Percentiles rank a stretch among this genome's conserved stretches.
phyloP scores from a whole-genome alignment of 2,888 invertebrate genomes.

The Microdon myrmicae region DNA sequence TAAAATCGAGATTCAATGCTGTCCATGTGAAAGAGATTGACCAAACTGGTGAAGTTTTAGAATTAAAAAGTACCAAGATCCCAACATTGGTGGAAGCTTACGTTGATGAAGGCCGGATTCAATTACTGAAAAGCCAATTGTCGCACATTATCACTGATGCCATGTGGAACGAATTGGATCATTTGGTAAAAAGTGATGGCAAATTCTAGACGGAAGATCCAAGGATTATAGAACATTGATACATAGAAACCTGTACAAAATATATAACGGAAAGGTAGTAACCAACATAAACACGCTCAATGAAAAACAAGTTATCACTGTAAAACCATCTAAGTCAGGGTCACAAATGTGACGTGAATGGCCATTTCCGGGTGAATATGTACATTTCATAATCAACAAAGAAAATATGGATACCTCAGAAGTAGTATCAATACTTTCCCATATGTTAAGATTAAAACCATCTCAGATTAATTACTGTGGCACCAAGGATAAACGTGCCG shows the following conservation, averaged over 20 bases:
- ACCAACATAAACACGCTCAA: too few species aligned
- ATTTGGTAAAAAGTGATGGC: constrained; percentile 55
- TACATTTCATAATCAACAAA: constrained; percentile 90
- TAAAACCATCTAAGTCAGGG: too few species aligned
- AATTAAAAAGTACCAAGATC: constrained; percentile 71
- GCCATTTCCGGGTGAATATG: constrained; percentile 77
- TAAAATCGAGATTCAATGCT: constrained; percentile 89
- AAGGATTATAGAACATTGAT: constrained; percentile 79
- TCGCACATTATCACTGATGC: constrained; percentile 69
- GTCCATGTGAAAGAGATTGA: constrained; percentile 95
- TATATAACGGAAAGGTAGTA: too few species aligned
- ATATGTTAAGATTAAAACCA: constrained; percentile 73
- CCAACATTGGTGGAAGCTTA: too few species aligned
- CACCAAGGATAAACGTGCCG: constrained; percentile 93
- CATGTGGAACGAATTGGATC: constrained; percentile 74
- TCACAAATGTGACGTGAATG: constrained; percentile 70
- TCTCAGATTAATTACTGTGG: constrained; percentile 86
- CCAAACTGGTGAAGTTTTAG: constrained; percentile 75
- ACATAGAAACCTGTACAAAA: constrained; percentile 77
- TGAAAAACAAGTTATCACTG: too few species aligned
- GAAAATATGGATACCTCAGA: constrained; percentile 93
- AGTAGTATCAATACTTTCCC: constrained; percentile 78
- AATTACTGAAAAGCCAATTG: constrained; percentile 66
- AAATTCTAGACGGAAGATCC: constrained; percentile 74
- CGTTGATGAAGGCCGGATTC: constrained; percentile 50